Percentiles rank a stretch among this genome's conserved stretches.
Evolutionary conservation across 2,888 invertebrate genomes (phyloP).

Genomic region (Aproaerema taeniolella): DNA sequence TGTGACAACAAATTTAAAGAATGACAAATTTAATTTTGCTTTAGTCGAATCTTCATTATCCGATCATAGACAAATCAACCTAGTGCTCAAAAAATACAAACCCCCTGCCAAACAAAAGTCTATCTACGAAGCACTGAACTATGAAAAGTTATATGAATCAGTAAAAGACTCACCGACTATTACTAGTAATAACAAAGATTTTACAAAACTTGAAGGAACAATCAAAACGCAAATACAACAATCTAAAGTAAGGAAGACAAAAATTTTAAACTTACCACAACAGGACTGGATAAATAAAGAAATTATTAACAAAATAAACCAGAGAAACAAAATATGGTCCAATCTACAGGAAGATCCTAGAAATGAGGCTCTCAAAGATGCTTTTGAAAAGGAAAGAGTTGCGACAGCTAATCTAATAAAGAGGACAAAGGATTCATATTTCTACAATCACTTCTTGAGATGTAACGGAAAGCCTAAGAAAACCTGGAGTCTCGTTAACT

Average conservation of each 20-base stretch:
- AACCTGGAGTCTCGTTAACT: constrained; percentile 6
- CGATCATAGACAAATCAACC: constrained; percentile 1
- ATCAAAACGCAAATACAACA: not conserved
- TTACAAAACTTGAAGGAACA: not conserved
- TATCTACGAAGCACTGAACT: constrained; percentile 16
- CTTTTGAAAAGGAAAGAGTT: not conserved
- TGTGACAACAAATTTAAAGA: not conserved
- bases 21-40: constrained; percentile 1
- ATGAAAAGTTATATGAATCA: constrained; percentile 8
- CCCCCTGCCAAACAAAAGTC: not conserved
- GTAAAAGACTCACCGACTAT: constrained; percentile 3
- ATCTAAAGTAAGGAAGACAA: constrained; percentile 2
- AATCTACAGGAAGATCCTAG: not conserved
- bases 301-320: not conserved
- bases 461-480: constrained; percentile 8
- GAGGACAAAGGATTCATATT: constrained; percentile 6
- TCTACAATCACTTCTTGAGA: not conserved
- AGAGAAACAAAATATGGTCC: not conserved
- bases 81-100: not conserved
- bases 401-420: not conserved
- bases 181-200: not conserved
- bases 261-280: constrained; percentile 11
- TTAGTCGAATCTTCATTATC: constrained; percentile 1
- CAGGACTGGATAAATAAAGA: too few species aligned
- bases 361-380: not conserved